These are phyloP conservation scores for Shargacucullia verbasci DNA, from an alignment of 2,888 invertebrate species.

Conservation along the genomic window DNA sequence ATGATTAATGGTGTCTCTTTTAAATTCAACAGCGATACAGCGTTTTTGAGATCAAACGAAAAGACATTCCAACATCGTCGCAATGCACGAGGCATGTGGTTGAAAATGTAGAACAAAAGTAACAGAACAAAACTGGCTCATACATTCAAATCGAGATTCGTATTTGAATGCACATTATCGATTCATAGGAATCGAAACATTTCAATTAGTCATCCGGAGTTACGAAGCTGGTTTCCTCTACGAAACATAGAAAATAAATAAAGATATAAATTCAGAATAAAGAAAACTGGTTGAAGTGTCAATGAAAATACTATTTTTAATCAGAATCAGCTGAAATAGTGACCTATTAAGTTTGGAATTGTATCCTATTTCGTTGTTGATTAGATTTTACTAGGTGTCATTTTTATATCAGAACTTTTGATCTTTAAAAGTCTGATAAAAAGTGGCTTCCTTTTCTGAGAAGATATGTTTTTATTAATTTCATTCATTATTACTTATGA, in stretches of 20 bases:
- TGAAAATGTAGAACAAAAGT: too few species aligned
- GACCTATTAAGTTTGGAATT: too few species aligned
- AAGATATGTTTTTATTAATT: too few species aligned
- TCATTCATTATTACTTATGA: too few species aligned
- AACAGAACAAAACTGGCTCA: constrained; percentile 9
- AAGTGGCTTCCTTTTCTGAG: too few species aligned
- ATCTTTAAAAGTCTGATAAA: too few species aligned
- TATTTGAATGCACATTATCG: constrained; percentile 56
- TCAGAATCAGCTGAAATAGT: neutral
- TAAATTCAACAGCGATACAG: neutral
- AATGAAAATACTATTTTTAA: constrained; percentile 3
- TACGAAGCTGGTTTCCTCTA: constrained; percentile 3
- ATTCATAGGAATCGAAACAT: constrained; percentile 64
- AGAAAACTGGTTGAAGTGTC: constrained; percentile 15
- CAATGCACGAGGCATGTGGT: too few species aligned
- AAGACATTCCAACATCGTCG: neutral
- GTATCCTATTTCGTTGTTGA: neutral
- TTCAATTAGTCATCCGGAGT: constrained; percentile 56
- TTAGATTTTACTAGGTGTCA: too few species aligned
- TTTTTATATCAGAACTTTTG: too few species aligned
- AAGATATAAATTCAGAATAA: constrained; percentile 43
- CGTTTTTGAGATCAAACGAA: constrained; percentile 3
- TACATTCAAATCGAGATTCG: constrained; percentile 15
- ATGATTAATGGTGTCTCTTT: too few species aligned
- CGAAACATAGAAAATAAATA: constrained; percentile 38